phyloP scores from a whole-genome alignment of 2,888 invertebrate genomes.

The Notodonta dromedarius region DNA sequence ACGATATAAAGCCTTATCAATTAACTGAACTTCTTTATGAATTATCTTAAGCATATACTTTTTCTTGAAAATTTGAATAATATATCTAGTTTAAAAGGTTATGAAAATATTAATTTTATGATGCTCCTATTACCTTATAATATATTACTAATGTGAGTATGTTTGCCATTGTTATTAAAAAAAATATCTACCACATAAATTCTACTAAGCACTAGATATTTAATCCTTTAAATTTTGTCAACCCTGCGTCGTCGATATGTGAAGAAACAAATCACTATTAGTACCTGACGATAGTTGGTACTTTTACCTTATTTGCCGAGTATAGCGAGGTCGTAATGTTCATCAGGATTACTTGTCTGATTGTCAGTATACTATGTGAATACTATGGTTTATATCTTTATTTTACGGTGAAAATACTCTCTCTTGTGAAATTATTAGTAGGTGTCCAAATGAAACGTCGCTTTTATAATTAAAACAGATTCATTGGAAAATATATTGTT shows the following conservation, averaged over 20 bases:
- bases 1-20: neutral
- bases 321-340: slow-evolving; percentile 42
- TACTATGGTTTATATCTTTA: neutral
- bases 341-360: slow-evolving; percentile 15
- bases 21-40: no score
- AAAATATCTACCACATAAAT: no score
- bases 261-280: slow-evolving; percentile 67
- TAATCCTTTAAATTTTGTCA: neutral
- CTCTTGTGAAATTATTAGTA: neutral
- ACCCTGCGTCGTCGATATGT: slow-evolving; percentile 12
- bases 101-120: no score
- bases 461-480: no score
- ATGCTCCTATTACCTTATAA: no score
- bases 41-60: no score
- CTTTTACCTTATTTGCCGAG: slow-evolving; percentile 54
- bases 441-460: neutral
- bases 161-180: no score
- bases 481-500: no score
- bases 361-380: neutral
- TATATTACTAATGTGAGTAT: no score
- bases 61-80: no score
- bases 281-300: slow-evolving; percentile 60
- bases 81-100: no score
- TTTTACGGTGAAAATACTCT: neutral
- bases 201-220: no score